Conservation (phyloP, 2,797 vertebrate species). For the Sebastes umbrosus region DNA sequence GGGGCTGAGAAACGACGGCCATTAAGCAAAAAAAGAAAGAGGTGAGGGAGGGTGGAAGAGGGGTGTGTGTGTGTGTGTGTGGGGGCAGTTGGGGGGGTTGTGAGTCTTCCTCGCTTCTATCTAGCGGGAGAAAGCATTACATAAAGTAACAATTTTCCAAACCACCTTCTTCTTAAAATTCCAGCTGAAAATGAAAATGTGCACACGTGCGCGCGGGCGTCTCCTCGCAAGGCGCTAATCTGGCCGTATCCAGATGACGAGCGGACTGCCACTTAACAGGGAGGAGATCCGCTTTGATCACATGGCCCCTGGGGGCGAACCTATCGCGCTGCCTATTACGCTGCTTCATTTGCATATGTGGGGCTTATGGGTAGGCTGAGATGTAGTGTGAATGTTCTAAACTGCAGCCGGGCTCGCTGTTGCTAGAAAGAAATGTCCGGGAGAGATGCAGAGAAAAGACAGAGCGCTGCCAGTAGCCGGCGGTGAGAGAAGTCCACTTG, state of each 20-base stretch:
- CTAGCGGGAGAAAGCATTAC: slow-evolving; percentile 60
- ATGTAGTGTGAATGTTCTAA: slow-evolving; percentile 72
- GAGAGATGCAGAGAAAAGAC: slow-evolving; percentile 46
- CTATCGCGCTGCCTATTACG: slow-evolving; percentile 82
- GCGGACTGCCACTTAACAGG: slow-evolving; percentile 82
- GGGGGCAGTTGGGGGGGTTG: background rate
- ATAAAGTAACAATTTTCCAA: slow-evolving; percentile 79
- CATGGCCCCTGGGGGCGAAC: slow-evolving; percentile 72
- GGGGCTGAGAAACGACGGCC: slow-evolving; percentile 75
- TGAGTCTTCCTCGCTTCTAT: slow-evolving; percentile 45
- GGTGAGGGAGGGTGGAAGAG: slow-evolving; percentile 50
- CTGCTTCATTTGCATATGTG: slow-evolving; percentile 81
- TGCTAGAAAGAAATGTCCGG: slow-evolving; percentile 63
- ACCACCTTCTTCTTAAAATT: slow-evolving; percentile 76
- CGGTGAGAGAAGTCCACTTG: slow-evolving; percentile 46
- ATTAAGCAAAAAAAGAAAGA: slow-evolving; percentile 74
- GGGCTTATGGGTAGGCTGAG: slow-evolving; percentile 77
- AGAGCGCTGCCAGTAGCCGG: slow-evolving; percentile 49
- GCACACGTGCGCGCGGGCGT: slow-evolving; percentile 36
- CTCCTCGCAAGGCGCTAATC: slow-evolving; percentile 73
- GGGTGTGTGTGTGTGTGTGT: slow-evolving; percentile 7
- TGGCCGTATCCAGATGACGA: slow-evolving; percentile 79
- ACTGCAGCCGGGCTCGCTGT: slow-evolving; percentile 63
- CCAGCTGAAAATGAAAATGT: slow-evolving; percentile 71
- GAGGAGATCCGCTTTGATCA: slow-evolving; percentile 86